phyloP scores from a whole-genome alignment of 1,140 invertebrate genomes.

The Bombus pascuorum region DNA sequence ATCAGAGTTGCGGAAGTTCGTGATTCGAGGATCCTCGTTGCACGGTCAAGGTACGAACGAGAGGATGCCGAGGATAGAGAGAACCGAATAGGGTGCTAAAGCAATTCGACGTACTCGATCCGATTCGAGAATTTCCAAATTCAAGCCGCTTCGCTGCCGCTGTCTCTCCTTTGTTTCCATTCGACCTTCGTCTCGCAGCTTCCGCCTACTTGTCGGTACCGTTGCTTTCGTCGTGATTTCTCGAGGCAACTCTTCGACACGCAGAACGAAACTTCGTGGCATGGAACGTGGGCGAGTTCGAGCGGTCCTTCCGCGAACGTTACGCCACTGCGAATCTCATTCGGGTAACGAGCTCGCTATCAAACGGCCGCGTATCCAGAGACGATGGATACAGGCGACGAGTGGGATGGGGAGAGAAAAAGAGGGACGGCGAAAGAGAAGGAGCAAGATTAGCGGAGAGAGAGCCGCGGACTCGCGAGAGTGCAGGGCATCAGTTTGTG shows the following conservation, averaged over 20 bases:
- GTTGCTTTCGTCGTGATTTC: neutral
- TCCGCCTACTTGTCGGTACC: neutral
- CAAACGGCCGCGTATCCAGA: slow-evolving; percentile 57
- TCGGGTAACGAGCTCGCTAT: slow-evolving; percentile 65
- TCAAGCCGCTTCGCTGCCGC: neutral
- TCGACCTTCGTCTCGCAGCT: neutral
- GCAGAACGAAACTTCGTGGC: neutral
- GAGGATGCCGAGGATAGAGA: neutral
- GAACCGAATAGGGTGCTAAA: neutral
- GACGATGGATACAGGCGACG: slow-evolving; percentile 27
- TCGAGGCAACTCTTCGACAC: neutral
- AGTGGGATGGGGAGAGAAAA: slow-evolving; percentile 15
- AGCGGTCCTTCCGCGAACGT: slow-evolving; percentile 19
- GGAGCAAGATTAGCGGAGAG: slow-evolving; percentile 20
- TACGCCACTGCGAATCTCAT: slow-evolving; percentile 65
- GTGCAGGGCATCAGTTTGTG: slow-evolving; percentile 73
- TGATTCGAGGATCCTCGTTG: neutral
- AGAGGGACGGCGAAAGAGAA: slow-evolving; percentile 26
- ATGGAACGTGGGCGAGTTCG: neutral
- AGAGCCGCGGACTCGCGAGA: slow-evolving; percentile 23
- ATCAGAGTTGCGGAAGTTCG: neutral
- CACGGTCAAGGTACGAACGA: neutral
- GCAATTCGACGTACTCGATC: neutral
- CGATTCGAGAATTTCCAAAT: neutral
- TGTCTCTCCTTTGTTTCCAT: no score